phyloP scores from a whole-genome alignment of 2,113 vertebrate species.

The Patagioenas fasciata region DNA sequence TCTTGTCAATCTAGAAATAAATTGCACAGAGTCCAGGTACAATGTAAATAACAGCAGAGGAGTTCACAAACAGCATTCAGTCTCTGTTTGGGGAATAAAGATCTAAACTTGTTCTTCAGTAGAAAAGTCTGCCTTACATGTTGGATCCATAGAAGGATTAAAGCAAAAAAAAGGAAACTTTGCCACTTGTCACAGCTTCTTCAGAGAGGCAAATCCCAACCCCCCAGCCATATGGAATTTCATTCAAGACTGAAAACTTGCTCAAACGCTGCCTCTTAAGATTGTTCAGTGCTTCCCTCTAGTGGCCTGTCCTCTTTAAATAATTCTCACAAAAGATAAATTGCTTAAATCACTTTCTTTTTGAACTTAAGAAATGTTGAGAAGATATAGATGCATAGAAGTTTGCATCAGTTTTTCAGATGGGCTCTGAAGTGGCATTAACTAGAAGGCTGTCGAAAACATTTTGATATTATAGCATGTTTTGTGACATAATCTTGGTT shows the following conservation, averaged over 20 bases:
- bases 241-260: slow-evolving; percentile 27
- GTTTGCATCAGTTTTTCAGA: not conserved
- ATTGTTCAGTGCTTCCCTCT: slow-evolving; percentile 4
- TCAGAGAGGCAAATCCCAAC: not conserved
- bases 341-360: not conserved
- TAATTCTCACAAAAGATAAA: not conserved
- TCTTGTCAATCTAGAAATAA: not conserved
- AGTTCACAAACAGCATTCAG: not conserved
- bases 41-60: not conserved
- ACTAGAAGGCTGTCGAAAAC: not conserved
- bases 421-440: not conserved
- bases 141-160: not conserved
- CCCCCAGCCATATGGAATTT: not conserved
- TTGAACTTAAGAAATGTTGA: not conserved
- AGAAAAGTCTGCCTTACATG: not conserved
- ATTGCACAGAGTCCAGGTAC: not conserved
- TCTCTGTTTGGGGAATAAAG: not conserved
- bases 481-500: not conserved
- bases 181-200: not conserved
- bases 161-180: not conserved
- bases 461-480: not conserved
- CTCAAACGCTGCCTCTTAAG: not conserved
- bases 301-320: not conserved
- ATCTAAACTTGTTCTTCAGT: not conserved
- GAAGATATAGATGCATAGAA: not conserved